Evolutionary conservation across 2,888 invertebrate genomes (phyloP), one percentile per base, ranked within the genome.

Genomic region (Tipula confusa): DNA sequence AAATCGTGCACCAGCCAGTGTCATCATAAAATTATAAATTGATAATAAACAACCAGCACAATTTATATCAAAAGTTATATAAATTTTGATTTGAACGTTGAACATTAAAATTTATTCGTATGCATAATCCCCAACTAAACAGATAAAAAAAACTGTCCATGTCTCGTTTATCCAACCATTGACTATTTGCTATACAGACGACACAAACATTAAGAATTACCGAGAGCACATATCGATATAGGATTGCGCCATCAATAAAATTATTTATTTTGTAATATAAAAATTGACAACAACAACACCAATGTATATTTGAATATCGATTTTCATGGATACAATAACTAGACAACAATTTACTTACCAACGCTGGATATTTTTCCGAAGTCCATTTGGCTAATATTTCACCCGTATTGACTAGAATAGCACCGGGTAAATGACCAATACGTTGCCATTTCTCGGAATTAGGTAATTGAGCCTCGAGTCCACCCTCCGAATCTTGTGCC

Each of bases 301-400:
- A n/a, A n/a, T 24, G 18, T 24, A n/a, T n/a, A 38, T 9, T 2
- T 18, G 18, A 15, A 64, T 64, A 64, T 64, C 24, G 64, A 64
- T 24, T n/a, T n/a, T n/a, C n/a, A n/a, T n/a, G n/a, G n/a, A n/a
- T n/a, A 64, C 2, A n/a, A 24, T 24, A 64, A 7, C 1, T 38
- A 9, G 7, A 24, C 18, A 64, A 64, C 9, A 64, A 64, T 64
- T 24, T 24, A 36, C 43, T 29, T 87, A 94, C 94, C 87, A 95
- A 91, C 83, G 95, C 94, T 24, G 93, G 92, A 84, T 95, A 91
- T 83, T 92, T 90, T 85, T 93, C 93, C 83, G 92, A 91, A 3
- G 95, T 95, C 95, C 95, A 95, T 80, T 92, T 90, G 24, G 94
- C 93, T 84, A 96, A 90, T 83, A 95, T 91, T 87, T 95, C 94